Percentiles rank a stretch among this genome's conserved stretches.
phyloP scores from a whole-genome alignment of 2,113 vertebrate species.

The Clupea harengus region DNA sequence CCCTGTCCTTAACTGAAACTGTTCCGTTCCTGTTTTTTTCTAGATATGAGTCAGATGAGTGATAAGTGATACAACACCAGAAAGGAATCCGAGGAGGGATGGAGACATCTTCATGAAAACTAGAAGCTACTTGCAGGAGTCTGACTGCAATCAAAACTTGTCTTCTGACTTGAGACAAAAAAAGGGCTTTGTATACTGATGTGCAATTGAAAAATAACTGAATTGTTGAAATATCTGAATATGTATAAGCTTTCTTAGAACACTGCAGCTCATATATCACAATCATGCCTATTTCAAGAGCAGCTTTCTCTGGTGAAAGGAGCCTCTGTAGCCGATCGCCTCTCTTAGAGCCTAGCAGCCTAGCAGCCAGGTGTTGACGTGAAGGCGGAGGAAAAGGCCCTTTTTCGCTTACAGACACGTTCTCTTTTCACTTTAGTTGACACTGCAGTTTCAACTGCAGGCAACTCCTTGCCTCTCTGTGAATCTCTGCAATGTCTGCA shows the following conservation, averaged over 20 bases:
- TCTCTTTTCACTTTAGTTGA: not conserved
- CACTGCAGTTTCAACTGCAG: too few species aligned
- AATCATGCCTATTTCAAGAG: not conserved
- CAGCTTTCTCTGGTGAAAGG: not conserved
- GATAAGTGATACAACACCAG: conserved; percentile 38
- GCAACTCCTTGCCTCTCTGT: not conserved
- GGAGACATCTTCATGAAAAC: conserved; percentile 15
- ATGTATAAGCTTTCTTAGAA: not conserved
- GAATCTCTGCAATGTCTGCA: not conserved
- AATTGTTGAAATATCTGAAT: not conserved
- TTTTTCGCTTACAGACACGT: not conserved
- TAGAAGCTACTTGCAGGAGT: not conserved
- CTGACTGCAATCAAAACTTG: not conserved
- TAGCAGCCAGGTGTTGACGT: not conserved
- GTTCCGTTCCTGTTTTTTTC: conserved; percentile 20
- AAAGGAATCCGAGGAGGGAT: conserved; percentile 3
- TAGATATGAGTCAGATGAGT: conserved; percentile 77
- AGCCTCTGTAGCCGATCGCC: not conserved
- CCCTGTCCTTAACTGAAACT: not conserved
- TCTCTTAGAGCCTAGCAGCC: not conserved
- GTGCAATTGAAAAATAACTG: not conserved
- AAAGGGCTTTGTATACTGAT: not conserved
- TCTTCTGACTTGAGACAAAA: not conserved
- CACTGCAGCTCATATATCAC: not conserved
- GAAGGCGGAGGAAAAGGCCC: not conserved